These are phyloP conservation scores for Coenonympha arcania DNA, from an alignment of 2,888 invertebrate genomes.

Conservation along the genomic window DNA sequence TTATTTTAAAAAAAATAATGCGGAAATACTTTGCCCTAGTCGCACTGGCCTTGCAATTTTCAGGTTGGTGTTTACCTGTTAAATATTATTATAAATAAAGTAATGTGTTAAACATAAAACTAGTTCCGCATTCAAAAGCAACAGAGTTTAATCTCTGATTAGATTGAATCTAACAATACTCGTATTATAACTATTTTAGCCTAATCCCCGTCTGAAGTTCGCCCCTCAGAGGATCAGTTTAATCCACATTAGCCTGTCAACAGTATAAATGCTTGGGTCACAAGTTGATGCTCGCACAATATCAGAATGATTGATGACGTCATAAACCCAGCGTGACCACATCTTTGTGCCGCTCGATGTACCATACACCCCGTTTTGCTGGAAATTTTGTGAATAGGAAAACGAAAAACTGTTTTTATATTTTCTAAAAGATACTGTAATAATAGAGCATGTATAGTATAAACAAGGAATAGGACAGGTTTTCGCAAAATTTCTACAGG, in stretches of 20 bases:
- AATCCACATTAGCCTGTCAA: conserved; percentile 40
- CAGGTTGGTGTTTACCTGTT: too few species aligned
- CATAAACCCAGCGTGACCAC: conserved; percentile 25
- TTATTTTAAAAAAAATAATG: too few species aligned
- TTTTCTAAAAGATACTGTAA: neutral
- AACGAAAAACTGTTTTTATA: conserved; percentile 4
- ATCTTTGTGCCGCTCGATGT: conserved; percentile 17
- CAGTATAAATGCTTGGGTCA: conserved; percentile 35
- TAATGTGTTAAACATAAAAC: too few species aligned
- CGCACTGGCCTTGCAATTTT: too few species aligned
- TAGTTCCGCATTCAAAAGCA: too few species aligned
- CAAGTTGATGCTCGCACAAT: conserved; percentile 60
- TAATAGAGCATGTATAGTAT: too few species aligned
- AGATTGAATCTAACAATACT: too few species aligned
- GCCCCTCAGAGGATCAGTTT: conserved; percentile 28
- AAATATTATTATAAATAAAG: too few species aligned
- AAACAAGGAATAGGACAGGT: too few species aligned
- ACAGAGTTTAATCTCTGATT: too few species aligned
- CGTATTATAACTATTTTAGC: neutral
- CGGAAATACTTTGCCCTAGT: too few species aligned
- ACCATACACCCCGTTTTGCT: conserved; percentile 16
- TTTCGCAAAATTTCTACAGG: too few species aligned
- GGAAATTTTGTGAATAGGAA: conserved; percentile 1
- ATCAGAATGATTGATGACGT: conserved; percentile 54
- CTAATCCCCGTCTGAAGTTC: neutral